Evolutionary conservation across 2,113 vertebrate genomes (phyloP), one percentile per base, ranked within the genome.

Genomic region (Tauraco erythrolophus): DNA sequence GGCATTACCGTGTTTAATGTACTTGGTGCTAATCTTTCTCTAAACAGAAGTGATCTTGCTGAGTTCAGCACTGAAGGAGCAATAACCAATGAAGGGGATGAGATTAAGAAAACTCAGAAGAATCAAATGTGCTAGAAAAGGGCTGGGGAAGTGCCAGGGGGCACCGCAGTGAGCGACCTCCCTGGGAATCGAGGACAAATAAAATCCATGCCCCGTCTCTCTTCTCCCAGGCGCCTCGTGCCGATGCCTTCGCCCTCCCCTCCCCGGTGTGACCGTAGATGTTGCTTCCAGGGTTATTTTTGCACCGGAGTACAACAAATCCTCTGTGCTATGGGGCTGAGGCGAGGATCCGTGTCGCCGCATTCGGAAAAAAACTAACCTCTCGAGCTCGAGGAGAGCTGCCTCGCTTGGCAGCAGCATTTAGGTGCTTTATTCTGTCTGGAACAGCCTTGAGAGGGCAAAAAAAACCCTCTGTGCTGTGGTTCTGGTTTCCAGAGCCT

Each of bases 31-130:
- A 98, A 98, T 95, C 82, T 64, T 91, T 94, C 94, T 97, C 96
- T 89, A 98, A 98, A 97, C 97, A 97, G 96, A 37, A 60, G 89
- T 77, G 28, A 96, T 96, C 96, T 96, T 96, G 93, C 97, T 97
- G 97, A 97, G 96, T 93, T 98, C 97, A 97, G 95, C 96, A 94
- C 86, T 82, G 97, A 70, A 93, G 86, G 94, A 98, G 96, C 97
- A 97, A 97, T 97, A 97, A 97, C 96, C 91, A 86, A 95, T 41
- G 91, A 94, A 94, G 96, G 94, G 96, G 96, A 96, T 80, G 92
- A 95, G 97, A 96, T 97, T 92, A 95, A 95, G 94, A 95, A 86
- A 94, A 96, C 95, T 96, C 93, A 78, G 76, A 85, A 93, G 96
- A 97, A 94, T 94, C 91, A 96, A 95, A 94, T 66, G 91, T 81